These are phyloP conservation scores for Dasyprocta punctata DNA, from an alignment of 2,113 vertebrate species.

Conservation along the genomic window DNA sequence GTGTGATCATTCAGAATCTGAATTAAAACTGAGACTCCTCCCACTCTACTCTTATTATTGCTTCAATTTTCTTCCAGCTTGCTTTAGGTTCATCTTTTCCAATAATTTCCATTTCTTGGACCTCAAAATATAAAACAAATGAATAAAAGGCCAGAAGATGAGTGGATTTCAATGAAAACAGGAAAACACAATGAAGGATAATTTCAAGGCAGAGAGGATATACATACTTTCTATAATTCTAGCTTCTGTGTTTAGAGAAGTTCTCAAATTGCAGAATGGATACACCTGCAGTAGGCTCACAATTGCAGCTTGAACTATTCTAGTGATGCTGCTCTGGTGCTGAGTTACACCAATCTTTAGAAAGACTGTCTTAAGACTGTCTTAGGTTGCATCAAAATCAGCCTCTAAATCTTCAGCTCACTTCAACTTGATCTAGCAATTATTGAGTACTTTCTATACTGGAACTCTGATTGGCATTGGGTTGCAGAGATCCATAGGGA, in stretches of 20 bases:
- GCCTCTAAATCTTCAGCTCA: neutral
- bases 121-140: neutral
- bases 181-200: neutral
- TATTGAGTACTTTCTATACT: neutral
- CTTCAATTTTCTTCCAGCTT: slow-evolving; percentile 3
- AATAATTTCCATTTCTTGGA: neutral
- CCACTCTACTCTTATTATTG: accelerated
- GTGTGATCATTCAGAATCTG: neutral
- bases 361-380: neutral
- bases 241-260: neutral
- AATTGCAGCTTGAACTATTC: neutral
- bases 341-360: neutral
- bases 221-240: neutral
- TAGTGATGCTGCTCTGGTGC: neutral
- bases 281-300: no score
- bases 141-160: neutral
- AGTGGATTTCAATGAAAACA: neutral
- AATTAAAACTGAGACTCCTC: neutral
- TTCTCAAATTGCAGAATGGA: neutral
- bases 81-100: neutral
- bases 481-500: neutral
- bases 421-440: neutral
- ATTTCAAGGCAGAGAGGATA: neutral
- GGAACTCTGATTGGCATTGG: neutral
- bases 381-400: neutral